Evolutionary conservation across 1,140 invertebrate species (phyloP), one percentile per base, ranked within the genome.

Genomic region (Eulimnadia texana): DNA sequence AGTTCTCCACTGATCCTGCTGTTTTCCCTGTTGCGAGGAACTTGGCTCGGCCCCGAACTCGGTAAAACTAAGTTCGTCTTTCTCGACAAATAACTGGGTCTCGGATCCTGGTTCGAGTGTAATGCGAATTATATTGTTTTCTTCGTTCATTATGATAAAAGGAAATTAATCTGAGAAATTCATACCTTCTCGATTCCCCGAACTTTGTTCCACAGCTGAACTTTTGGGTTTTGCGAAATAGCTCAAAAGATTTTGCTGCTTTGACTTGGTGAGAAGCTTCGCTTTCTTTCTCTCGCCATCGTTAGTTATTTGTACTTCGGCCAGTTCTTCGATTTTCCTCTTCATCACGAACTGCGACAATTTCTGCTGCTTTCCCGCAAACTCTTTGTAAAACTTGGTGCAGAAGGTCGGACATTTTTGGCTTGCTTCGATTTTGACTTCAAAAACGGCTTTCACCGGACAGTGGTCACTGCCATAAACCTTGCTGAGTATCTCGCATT

Each of bases 381-480:
- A 79, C 66, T 80, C 76, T 42, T 76, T 76, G 71, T 75, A 78
- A 61, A 67, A 72, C 58, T 74, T 78, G 10, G 78, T 74, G 65
- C 76, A 79, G 16, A 74, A 58, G 0, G 66, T 56, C 13, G 79
- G 77, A 42, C 66, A 67, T 58, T 70, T 73, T 25, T 29, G 47
- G 13, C 71, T 64, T 10, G 72, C 56, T 2, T 75, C 28, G 16
- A 69, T 58, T 10, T 61, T 50, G 50, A 69, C 66, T 19, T 70
- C 64, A 13, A 80, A 70, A 9, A 66, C 64, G 11, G 71, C 70
- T 28, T 67, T 67, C 10, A 81, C 74, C 1, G 80, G 80, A 68
- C 80, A 82, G 64, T 82, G 80, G 68, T 82, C 80, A 47, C 78
- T 80, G 1, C 80, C 80, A 60, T 73, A 65, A 23, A 80, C 67